Evolutionary conservation across 35 echinoderm and acorn worm species (phyloP), one percentile per base, ranked within the genome.

Genomic region (Ophioderma brevispina): DNA sequence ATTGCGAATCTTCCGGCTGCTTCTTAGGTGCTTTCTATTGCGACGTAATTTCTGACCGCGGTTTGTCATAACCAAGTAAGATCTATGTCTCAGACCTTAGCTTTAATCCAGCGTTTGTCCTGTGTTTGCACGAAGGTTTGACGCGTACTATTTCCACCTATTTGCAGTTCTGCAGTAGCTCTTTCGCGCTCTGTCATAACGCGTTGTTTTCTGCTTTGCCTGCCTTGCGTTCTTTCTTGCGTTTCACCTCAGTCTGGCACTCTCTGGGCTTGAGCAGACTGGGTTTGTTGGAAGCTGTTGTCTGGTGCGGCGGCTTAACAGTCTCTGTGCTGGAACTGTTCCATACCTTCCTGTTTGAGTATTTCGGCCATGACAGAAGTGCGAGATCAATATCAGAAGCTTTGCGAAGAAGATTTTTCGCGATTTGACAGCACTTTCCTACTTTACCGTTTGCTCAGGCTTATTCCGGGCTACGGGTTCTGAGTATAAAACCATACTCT

Each of bases 371-470:
- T 75, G n/a, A 64, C 6, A 92, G 64, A 13, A 96, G 64, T 18
- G 80, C 82, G 13, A 79, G 64, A 76, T 96, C 78, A 52, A 92
- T 30, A 70, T 96, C 90, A 33, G 46, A 11, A 11, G 46, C 78
- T 80, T 37, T 85, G 34, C 64, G 19, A 49, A 78, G 42, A 36
- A 38, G n/a, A 40, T 19, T 56, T 88, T 43, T 95, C 91, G n/a
- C 80, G 86, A 21, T 21, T 87, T n/a, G n/a, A 41, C 0, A 17
- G 92, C 13, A 40, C 77, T 33, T 82, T 13, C 76, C 91, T 87
- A 93, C 90, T 10, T n/a, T n/a, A n/a, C n/a, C 94, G 82, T 38
- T 96, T 96, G 59, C 90, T 96, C 33, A 82, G 86, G 38, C 86
- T 75, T 36, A 80, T 82, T 80, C 33, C 31, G 94, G 91, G 0